Conservation (phyloP, 2,113 vertebrate species). For the Spea bombifrons region DNA sequence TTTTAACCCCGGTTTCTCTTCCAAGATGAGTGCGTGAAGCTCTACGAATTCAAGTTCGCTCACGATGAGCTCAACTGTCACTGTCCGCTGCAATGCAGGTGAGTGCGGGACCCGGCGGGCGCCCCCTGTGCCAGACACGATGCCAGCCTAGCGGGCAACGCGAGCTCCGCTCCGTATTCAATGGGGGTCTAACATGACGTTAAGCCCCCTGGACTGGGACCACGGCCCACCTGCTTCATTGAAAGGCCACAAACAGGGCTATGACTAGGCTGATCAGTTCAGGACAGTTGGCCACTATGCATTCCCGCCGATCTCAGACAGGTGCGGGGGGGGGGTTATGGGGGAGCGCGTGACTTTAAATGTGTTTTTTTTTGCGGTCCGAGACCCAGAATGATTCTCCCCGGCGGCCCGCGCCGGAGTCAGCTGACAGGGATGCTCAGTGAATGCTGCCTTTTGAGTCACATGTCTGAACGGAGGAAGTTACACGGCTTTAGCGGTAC, state of each 20-base stretch:
- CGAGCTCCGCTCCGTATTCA: background rate
- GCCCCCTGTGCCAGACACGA: too few relatives aligned
- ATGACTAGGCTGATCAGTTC: background rate
- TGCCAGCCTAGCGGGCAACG: too few relatives aligned
- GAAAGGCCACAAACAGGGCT: background rate
- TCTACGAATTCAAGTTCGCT: conserved; percentile 45
- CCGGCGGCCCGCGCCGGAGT: background rate
- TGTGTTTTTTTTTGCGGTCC: background rate
- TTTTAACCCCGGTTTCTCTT: background rate
- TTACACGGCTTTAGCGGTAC: background rate
- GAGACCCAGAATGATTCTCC: background rate
- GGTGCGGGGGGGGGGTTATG: too few relatives aligned
- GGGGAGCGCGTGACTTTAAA: conserved; percentile 15
- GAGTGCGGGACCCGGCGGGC: conserved; percentile 6
- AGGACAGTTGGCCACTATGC: too few relatives aligned
- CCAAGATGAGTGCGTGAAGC: conserved; percentile 48
- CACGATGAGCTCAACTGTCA: conserved; percentile 19
- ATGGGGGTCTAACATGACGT: background rate
- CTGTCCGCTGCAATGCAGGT: conserved; percentile 37
- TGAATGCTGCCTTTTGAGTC: conserved; percentile 5
- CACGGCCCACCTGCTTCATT: background rate
- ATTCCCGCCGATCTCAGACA: background rate
- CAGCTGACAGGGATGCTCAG: background rate
- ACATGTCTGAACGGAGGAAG: background rate
- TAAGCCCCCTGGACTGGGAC: background rate